phyloP scores from a whole-genome alignment of 1,140 invertebrate species.

The Arion vulgaris region DNA sequence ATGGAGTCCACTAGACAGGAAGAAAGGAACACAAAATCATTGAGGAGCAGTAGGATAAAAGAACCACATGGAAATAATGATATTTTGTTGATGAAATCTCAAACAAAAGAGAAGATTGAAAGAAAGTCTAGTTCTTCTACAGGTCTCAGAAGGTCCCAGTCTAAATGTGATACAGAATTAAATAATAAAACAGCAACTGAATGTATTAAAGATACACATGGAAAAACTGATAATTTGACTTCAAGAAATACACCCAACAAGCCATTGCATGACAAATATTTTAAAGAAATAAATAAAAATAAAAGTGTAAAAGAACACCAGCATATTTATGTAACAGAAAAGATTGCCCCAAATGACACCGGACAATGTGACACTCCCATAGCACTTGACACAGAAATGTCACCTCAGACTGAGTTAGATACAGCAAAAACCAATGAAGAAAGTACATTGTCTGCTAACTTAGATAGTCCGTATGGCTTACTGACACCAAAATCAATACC shows the following conservation, averaged over 20 bases:
- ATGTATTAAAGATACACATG: background rate
- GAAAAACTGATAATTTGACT: background rate
- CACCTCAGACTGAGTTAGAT: background rate
- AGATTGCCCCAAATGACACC: background rate
- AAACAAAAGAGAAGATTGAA: background rate
- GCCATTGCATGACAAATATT: background rate
- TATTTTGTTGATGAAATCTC: background rate
- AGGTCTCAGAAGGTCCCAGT: background rate
- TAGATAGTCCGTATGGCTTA: slow-evolving; percentile 17
- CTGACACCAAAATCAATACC: slow-evolving; percentile 23
- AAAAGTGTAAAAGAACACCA: background rate
- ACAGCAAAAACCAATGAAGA: background rate
- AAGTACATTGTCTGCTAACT: background rate
- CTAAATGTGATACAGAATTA: background rate
- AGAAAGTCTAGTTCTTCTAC: background rate
- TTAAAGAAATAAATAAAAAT: background rate
- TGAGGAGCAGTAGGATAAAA: background rate
- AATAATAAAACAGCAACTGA: background rate
- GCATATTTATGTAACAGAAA: background rate
- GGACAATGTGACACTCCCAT: background rate
- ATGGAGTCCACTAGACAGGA: background rate
- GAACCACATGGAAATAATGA: background rate
- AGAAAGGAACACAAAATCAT: background rate
- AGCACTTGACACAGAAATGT: background rate
- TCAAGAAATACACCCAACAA: background rate